Conservation (phyloP, 2,888 invertebrate species). For the Galeruca laticollis region DNA sequence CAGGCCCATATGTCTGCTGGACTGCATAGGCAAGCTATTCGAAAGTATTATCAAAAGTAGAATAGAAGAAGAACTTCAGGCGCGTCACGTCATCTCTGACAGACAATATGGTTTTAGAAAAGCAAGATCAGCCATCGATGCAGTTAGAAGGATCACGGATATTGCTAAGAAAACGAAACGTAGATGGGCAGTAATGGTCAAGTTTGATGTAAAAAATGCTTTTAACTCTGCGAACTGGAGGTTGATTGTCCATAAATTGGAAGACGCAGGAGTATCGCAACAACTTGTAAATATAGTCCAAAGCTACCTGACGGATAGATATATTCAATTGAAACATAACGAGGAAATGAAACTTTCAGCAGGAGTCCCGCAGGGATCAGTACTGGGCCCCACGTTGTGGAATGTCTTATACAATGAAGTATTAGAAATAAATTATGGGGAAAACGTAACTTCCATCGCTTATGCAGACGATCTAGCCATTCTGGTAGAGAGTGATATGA, state of each 20-base stretch:
- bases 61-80: slow-evolving; percentile 16
- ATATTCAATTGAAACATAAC: not conserved
- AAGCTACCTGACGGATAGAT: slow-evolving; percentile 29
- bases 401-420: slow-evolving; percentile 36
- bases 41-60: slow-evolving; percentile 28
- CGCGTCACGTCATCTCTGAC: no score
- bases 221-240: slow-evolving; percentile 44
- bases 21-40: slow-evolving; percentile 22
- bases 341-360: not conserved
- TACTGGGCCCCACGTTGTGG: slow-evolving; percentile 43
- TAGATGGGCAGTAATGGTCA: not conserved
- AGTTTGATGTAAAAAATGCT: slow-evolving; percentile 18
- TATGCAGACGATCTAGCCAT: slow-evolving; percentile 42
- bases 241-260: slow-evolving; percentile 18
- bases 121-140: no score
- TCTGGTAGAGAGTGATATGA: slow-evolving; percentile 17
- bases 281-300: slow-evolving; percentile 17
- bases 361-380: slow-evolving; percentile 38
- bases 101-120: no score
- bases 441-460: slow-evolving; percentile 11
- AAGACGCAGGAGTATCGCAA: slow-evolving; percentile 1
- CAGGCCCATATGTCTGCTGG: slow-evolving; percentile 35
- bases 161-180: no score
- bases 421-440: slow-evolving; percentile 12
- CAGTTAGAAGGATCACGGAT: no score